Evolutionary conservation across 2,797 vertebrate species (phyloP), one percentile per base, ranked within the genome.

Genomic region (Coilia nasus): DNA sequence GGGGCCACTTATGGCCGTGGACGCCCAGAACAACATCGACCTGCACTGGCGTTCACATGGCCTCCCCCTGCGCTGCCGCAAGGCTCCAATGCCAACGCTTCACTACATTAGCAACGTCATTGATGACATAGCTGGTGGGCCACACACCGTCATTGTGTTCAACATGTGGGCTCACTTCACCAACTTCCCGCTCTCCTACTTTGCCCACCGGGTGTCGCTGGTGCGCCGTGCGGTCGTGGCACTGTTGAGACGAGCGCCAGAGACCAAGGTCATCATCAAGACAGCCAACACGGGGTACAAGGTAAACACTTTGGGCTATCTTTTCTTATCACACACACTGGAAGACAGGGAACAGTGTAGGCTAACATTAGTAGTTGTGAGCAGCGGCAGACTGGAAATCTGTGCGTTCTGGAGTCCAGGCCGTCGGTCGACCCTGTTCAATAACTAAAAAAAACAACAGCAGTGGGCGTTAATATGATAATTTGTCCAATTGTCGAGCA

Each of bases 201-300:
- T 86, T 54, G 35, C 85, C 23, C 50, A 86, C 25, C 67, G 87
- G 17, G 57, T 90, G 81, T 78, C 31, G 0, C 85, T 54, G 54
- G 71, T 90, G 17, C 88, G 81, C 2, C 44, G 82, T 44, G 83
- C 83, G 5, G 75, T 89, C 12, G 80, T 83, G 21, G 82, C 64
- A 57, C 80, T 89, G 12, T 83, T 89, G 56, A 82, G 57, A 10
- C 85, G 88, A 1, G 88, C 85, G 21, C 88, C 90, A 0, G 21
- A 81, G n/a, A 90, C 86, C 0, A 80, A 6, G 0, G 15, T 62
- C 84, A 85, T 87, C 85, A 87, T 91, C 82, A 92, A 91, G 71
- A 86, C 91, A 31, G 91, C 91, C 87, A 93, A 90, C 57, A 92
- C 91, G 14, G 67, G 67, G 28, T 75, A 75, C 35, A 75, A 75